phyloP scores from a whole-genome alignment of 1,140 invertebrate genomes.

The Pomacea maculata region DNA sequence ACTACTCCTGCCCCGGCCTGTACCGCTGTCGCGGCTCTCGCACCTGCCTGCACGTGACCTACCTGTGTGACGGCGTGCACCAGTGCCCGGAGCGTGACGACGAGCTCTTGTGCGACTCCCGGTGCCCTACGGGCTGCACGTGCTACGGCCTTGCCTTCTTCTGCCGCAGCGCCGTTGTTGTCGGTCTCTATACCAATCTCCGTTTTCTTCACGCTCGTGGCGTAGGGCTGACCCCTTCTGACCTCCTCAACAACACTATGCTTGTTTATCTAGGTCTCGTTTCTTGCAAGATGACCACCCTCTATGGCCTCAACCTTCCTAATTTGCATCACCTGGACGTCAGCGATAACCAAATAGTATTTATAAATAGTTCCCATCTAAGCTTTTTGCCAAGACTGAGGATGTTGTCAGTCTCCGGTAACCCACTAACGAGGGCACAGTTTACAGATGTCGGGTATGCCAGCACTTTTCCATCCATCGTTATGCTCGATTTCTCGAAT shows the following conservation, averaged over 20 bases:
- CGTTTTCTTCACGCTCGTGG: conserved; percentile 8
- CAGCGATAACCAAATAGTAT: conserved; percentile 1
- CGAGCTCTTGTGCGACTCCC: conserved; percentile 20
- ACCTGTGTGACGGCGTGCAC: conserved; percentile 24
- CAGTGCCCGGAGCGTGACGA: conserved; percentile 29
- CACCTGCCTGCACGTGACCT: background rate
- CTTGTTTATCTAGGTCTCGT: conserved; percentile 25
- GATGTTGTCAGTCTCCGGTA: conserved; percentile 21
- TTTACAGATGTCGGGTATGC: too few species aligned
- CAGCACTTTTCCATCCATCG: too few species aligned
- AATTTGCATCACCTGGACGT: conserved; percentile 22
- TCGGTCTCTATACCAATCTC: conserved; percentile 7
- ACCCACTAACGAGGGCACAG: conserved; percentile 8
- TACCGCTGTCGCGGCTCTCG: conserved; percentile 13
- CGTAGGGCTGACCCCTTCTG: background rate
- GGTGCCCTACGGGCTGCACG: conserved; percentile 14
- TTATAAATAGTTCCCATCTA: conserved; percentile 13
- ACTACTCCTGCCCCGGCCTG: conserved; percentile 5
- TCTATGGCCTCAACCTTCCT: background rate
- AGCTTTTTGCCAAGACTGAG: background rate
- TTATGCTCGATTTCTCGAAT: too few species aligned
- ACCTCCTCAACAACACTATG: background rate
- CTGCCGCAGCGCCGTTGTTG: background rate
- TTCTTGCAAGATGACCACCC: background rate
- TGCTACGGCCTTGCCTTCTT: conserved; percentile 19